A percentile compares a stretch with the other conserved stretches of the same genome.
phyloP scores from a whole-genome alignment of 1,140 invertebrate species.

The Drosophila takahashii region DNA sequence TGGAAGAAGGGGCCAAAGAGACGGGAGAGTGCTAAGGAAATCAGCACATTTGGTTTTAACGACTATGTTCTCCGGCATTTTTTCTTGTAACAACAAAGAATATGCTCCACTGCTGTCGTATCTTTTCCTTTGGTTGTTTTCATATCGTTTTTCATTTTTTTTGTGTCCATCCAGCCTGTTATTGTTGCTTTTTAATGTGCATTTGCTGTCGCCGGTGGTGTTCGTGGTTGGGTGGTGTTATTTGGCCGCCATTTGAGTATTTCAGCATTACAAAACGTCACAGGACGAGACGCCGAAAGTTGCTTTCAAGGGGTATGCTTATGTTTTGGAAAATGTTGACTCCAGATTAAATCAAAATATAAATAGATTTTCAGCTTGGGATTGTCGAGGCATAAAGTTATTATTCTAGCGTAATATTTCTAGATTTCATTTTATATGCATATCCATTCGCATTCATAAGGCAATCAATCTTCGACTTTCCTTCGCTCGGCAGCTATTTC shows the following conservation, averaged over 20 bases:
- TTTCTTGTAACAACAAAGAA: constrained; percentile 49
- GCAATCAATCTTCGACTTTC: constrained; percentile 41
- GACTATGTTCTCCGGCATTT: constrained; percentile 62
- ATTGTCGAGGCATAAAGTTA: background rate
- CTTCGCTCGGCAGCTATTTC: constrained; percentile 4
- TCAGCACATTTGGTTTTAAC: constrained; percentile 83
- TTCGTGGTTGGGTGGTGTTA: background rate
- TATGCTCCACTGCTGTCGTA: constrained; percentile 45
- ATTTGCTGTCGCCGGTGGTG: constrained; percentile 50
- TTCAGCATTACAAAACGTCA: constrained; percentile 64
- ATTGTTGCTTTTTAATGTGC: constrained; percentile 79
- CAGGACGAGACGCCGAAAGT: constrained; percentile 38
- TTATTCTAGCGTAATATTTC: constrained; percentile 18
- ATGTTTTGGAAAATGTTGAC: constrained; percentile 1
- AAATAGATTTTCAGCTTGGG: constrained; percentile 12
- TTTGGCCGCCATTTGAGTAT: constrained; percentile 60
- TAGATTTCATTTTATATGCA: constrained; percentile 49
- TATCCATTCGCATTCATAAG: constrained; percentile 52
- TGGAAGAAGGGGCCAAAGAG: constrained; percentile 39
- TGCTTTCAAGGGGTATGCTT: constrained; percentile 9
- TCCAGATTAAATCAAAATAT: background rate
- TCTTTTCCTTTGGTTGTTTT: constrained; percentile 20
- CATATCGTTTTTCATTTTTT: constrained; percentile 23
- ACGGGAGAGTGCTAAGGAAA: constrained; percentile 61
- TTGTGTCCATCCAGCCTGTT: constrained; percentile 22